Conservation (phyloP, 2,888 invertebrate genomes). For the Mythimna pallens region DNA sequence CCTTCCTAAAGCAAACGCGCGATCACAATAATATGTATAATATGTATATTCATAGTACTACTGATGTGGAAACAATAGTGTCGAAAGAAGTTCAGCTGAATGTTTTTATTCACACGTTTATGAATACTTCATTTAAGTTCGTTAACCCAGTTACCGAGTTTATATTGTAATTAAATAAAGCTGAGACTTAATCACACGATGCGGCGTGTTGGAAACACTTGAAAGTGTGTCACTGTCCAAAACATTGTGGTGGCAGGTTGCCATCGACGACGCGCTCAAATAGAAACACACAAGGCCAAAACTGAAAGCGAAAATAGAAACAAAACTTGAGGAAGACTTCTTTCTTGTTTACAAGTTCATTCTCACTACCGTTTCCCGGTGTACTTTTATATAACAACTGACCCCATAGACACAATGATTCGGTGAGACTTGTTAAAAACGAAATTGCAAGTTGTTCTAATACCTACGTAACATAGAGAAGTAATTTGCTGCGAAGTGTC, state of each 20-base stretch:
- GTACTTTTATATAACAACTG: slow-evolving; percentile 37
- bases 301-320: slow-evolving; percentile 83
- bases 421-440: slow-evolving; percentile 38
- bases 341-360: slow-evolving; percentile 62
- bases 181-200: slow-evolving; percentile 74
- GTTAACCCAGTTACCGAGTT: slow-evolving; percentile 89
- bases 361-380: slow-evolving; percentile 53
- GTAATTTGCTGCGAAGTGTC: slow-evolving; percentile 1
- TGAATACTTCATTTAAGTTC: slow-evolving; percentile 83
- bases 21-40: slow-evolving; percentile 64
- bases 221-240: slow-evolving; percentile 85
- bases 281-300: slow-evolving; percentile 86
- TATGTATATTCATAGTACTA: slow-evolving; percentile 66
- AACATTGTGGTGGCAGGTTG: slow-evolving; percentile 86
- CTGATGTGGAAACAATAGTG: slow-evolving; percentile 76
- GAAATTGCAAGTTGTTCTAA: slow-evolving; percentile 44
- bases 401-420: slow-evolving; percentile 18
- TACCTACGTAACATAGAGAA: slow-evolving; percentile 5
- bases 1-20: slow-evolving; percentile 66
- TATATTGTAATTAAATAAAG: slow-evolving; percentile 83
- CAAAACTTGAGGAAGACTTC: slow-evolving; percentile 68
- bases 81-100: slow-evolving; percentile 77
- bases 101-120: slow-evolving; percentile 83
- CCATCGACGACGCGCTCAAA: slow-evolving; percentile 79
- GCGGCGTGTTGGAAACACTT: slow-evolving; percentile 68